These are phyloP conservation scores for Bradynema listronoti DNA, from an alignment of 1,140 invertebrate species.

Conservation along the genomic window DNA sequence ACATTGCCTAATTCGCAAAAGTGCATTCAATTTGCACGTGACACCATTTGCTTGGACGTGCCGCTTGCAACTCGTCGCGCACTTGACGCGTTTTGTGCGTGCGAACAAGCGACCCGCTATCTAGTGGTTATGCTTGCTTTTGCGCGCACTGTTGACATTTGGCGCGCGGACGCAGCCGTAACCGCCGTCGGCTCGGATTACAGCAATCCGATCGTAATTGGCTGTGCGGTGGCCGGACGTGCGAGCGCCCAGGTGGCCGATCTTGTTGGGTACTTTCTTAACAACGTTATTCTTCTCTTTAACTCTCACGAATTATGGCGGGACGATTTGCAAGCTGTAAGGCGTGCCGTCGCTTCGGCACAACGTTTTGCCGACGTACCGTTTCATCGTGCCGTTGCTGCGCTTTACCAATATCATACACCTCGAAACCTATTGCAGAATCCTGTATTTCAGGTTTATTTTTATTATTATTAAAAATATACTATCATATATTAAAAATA, in stretches of 20 bases:
- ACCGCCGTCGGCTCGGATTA: too few species aligned
- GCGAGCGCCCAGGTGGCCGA: slow-evolving; percentile 20
- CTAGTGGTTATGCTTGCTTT: slow-evolving; percentile 22
- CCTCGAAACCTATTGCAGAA: too few species aligned
- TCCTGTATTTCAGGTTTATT: too few species aligned
- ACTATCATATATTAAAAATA: too few species aligned
- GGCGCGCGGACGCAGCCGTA: slow-evolving; percentile 15
- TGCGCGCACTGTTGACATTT: slow-evolving; percentile 1
- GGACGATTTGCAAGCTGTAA: slow-evolving; percentile 20
- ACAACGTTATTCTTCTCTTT: slow-evolving; percentile 40
- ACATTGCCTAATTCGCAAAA: background rate
- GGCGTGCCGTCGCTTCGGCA: slow-evolving; percentile 5
- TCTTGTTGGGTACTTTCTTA: slow-evolving; percentile 51
- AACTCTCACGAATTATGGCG: background rate
- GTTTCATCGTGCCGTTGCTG: slow-evolving; percentile 39
- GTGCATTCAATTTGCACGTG: slow-evolving; percentile 7
- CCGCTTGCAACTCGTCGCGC: background rate
- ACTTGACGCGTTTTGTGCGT: background rate
- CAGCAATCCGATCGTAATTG: slow-evolving; percentile 28
- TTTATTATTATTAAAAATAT: too few species aligned
- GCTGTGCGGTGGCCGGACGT: slow-evolving; percentile 38
- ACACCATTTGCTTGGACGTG: too few species aligned
- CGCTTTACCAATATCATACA: background rate
- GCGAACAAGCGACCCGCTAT: slow-evolving; percentile 9
- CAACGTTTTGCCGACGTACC: slow-evolving; percentile 34